Conservation (phyloP, 2,113 vertebrate genomes). For the Odontophorus gujanensis region DNA sequence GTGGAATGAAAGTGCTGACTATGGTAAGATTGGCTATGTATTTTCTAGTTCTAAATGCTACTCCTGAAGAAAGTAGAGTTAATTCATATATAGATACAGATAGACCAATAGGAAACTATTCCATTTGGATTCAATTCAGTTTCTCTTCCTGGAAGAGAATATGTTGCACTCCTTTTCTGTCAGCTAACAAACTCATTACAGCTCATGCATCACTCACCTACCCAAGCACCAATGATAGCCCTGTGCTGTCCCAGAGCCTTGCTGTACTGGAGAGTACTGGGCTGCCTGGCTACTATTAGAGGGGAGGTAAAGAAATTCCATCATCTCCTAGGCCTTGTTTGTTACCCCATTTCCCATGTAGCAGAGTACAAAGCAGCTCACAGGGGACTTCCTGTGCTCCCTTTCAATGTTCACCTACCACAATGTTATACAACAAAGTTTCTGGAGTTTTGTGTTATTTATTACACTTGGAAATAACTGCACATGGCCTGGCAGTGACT, state of each 20-base stretch:
- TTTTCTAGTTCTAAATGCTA: not conserved
- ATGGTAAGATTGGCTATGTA: not conserved
- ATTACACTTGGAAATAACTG: not conserved
- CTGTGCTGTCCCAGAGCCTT: not conserved
- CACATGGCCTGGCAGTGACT: not conserved
- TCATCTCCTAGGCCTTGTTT: not conserved
- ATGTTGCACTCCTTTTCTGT: not conserved
- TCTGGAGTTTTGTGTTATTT: not conserved
- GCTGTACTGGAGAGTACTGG: not conserved
- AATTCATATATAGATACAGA: not conserved
- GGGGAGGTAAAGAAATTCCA: fast-evolving
- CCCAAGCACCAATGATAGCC: not conserved
- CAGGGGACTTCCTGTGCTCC: not conserved
- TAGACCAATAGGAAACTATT: not conserved
- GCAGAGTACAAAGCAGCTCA: not conserved
- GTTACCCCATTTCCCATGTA: not conserved
- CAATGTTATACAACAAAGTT: not conserved
- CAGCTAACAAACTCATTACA: not conserved
- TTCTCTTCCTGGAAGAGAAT: not conserved
- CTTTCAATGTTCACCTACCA: not conserved
- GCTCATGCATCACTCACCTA: not conserved
- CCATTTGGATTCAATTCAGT: not conserved
- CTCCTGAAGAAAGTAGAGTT: not conserved
- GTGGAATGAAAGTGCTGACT: not conserved
- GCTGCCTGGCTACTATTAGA: not conserved